Evolutionary conservation across 2,113 vertebrate species (phyloP).

Genomic region (Solenodon paradoxus): DNA sequence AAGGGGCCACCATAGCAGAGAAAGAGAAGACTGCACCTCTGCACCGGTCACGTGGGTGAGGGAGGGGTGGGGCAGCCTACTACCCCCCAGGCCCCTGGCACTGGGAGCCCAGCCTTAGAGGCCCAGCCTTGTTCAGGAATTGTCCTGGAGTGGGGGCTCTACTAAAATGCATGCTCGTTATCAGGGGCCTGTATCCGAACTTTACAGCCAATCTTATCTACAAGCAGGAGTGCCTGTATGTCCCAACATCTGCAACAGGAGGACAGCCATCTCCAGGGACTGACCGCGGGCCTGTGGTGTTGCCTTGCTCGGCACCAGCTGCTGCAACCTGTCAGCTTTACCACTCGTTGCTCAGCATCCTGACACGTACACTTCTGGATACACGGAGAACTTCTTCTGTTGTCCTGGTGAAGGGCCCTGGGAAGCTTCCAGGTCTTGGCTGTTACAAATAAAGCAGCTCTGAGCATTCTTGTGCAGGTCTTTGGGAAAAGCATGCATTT

Average conservation of each 20-base stretch:
- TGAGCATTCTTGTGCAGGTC: not conserved
- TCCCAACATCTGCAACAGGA: too few species aligned
- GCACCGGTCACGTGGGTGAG: rapidly evolving
- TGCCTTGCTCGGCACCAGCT: rapidly evolving
- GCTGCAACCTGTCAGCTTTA: not conserved
- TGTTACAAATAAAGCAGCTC: not conserved
- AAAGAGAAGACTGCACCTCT: not conserved
- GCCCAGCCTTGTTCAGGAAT: not conserved
- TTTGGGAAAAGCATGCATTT: not conserved
- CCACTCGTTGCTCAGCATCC: not conserved
- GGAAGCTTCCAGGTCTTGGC: not conserved
- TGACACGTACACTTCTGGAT: not conserved
- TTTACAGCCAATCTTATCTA: not conserved
- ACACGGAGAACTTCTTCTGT: not conserved
- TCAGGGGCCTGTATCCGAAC: not conserved
- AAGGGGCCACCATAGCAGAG: not conserved
- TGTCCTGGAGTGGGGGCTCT: not conserved
- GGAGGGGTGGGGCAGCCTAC: too few species aligned
- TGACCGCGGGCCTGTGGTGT: not conserved
- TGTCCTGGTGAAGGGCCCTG: not conserved
- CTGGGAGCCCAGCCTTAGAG: not conserved
- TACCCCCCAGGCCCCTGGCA: rapidly evolving
- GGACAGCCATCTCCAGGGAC: rapidly evolving
- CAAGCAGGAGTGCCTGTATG: too few species aligned
- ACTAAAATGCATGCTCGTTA: not conserved